Base-by-base conservation (phyloP, 2,797 vertebrate genomes). In the Pangasius djambal region DNA sequence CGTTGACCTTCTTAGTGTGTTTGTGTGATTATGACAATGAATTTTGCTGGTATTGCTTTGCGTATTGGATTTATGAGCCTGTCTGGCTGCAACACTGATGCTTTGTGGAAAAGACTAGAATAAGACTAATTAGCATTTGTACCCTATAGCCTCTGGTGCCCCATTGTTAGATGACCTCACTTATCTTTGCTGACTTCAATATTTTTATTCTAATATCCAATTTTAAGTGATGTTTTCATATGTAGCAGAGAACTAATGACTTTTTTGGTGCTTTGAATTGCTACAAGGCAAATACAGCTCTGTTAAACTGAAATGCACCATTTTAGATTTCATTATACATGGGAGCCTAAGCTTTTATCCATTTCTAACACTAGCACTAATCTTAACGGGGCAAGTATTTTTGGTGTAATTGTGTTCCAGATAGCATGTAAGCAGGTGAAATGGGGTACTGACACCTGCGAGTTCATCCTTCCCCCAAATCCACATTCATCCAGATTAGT, bases 401-500 rank as follows among this genome's bases (percentile, higher is more conserved):
- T 61, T 59, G 50, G 65, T 75, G 59, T 31, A 57, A 37, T 50
- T 65, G 79, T 50, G 25, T 37, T 87, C 72, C 72, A 65, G 52
- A 48, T 34, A 87, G 65, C 81, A 89, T 85, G 59, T 37, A 89
- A 81, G 81, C 79, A 61, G 85, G 78, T 84, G 50, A 87, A 89
- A 90, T 52, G 50, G 89, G 52, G 74, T 88, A 75, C 44, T 83
- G 69, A 90, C 74, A 91, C 79, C 88, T 87, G 88, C 74, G 69
- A 88, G 83, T 57, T 81, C 87, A 90, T 83, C 55, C 88, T 86
- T 89, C 90, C 89, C 87, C 90, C 88, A 94, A 94, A 95, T 94
- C 94, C 94, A 93, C 89, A 86, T 90, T 94, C 91, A 92, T 94
- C 93, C 94, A 95, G 95, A 96, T 95, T 93, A 95, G 92, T 93